Percentiles rank a stretch among this genome's conserved stretches.
Evolutionary conservation across 2,797 vertebrate species (phyloP).

Genomic region (Huso huso): DNA sequence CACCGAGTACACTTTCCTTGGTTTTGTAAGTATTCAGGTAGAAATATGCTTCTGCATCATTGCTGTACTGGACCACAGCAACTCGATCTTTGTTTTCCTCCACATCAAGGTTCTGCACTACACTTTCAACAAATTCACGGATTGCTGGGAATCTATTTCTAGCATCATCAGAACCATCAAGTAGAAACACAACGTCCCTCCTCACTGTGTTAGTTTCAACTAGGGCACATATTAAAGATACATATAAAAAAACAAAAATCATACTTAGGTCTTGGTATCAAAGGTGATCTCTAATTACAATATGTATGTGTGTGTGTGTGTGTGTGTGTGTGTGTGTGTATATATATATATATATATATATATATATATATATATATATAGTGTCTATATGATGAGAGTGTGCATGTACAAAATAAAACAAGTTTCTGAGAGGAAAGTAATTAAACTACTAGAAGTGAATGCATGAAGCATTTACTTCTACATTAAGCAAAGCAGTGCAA

Average conservation of each 20-base stretch:
- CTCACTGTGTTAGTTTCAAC: conserved; percentile 35
- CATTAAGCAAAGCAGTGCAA: too few species aligned
- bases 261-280: too few species aligned
- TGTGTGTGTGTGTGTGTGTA: too few species aligned
- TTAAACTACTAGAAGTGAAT: too few species aligned
- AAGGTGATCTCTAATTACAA: too few species aligned
- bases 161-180: conserved; percentile 63
- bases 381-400: too few species aligned
- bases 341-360: too few species aligned
- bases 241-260: neutral
- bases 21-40: conserved; percentile 45
- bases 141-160: conserved; percentile 49
- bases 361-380: too few species aligned
- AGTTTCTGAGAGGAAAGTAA: too few species aligned
- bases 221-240: conserved; percentile 29
- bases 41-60: conserved; percentile 47
- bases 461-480: too few species aligned
- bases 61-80: conserved; percentile 60
- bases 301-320: too few species aligned
- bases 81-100: conserved; percentile 49
- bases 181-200: conserved; percentile 62
- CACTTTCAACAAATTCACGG: conserved; percentile 46
- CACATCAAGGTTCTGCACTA: conserved; percentile 47
- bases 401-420: too few species aligned
- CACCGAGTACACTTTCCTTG: conserved; percentile 38